Percentiles rank a stretch among this genome's conserved stretches.
phyloP scores from a whole-genome alignment of 2,113 vertebrate genomes.

The Thermophis baileyi region DNA sequence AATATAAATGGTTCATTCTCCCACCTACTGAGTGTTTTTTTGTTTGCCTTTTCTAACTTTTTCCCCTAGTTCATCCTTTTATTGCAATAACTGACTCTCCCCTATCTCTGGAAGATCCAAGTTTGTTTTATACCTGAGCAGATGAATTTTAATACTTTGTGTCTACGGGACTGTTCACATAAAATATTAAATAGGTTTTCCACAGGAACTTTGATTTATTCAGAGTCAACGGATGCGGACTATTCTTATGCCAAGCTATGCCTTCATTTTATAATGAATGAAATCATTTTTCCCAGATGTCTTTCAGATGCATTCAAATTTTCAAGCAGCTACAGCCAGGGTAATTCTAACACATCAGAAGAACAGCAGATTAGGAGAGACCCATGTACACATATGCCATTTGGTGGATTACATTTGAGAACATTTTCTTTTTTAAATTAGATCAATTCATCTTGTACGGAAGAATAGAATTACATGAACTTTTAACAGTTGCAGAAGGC shows the following conservation, averaged over 20 bases:
- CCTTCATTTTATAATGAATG: not conserved
- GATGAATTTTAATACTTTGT: not conserved
- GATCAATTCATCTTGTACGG: not conserved
- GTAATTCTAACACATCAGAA: not conserved
- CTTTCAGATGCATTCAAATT: not conserved
- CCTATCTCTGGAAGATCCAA: not conserved
- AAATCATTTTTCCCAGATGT: not conserved
- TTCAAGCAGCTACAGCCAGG: not conserved
- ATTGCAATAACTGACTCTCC: not conserved
- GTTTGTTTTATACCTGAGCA: not conserved
- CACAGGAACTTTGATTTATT: not conserved
- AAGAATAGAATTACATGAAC: not conserved
- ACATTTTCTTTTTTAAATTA: not conserved
- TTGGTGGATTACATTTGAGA: not conserved
- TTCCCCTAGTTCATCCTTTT: not conserved
- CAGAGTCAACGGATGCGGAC: not conserved
- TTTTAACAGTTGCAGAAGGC: not conserved
- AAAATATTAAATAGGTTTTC: not conserved
- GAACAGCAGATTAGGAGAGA: not conserved
- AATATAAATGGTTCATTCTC: not conserved
- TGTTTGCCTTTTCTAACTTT: not conserved
- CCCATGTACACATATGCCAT: not conserved
- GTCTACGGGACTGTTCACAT: not conserved
- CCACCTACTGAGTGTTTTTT: not conserved
- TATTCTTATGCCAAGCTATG: not conserved